A percentile compares a stretch with the other conserved stretches of the same genome.
phyloP scores from a whole-genome alignment of 2,888 invertebrate species.

The Biston betularia region DNA sequence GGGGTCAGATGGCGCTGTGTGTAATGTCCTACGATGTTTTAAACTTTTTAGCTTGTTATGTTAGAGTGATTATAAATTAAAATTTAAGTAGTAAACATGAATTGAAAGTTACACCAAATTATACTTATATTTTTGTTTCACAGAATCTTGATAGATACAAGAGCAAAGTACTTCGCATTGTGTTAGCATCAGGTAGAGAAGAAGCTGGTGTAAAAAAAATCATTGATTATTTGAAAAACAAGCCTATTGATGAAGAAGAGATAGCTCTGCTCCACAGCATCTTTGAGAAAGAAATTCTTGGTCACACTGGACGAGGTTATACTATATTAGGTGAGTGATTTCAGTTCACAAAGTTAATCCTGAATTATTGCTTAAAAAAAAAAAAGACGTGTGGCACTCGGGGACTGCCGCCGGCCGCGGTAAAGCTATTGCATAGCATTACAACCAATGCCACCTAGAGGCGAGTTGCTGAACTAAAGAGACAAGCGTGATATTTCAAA shows the following conservation, averaged over 20 bases:
- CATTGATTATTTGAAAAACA: constrained; percentile 61
- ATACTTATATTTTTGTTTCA: constrained; percentile 15
- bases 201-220: constrained; percentile 70
- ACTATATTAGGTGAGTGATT: constrained; percentile 72
- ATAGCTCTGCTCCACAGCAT: constrained; percentile 78
- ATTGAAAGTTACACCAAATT: no score
- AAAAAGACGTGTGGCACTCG: no score
- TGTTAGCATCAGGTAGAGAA: constrained; percentile 85
- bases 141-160: constrained; percentile 62
- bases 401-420: no score
- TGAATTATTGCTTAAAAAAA: neutral
- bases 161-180: constrained; percentile 73
- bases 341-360: neutral
- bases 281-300: constrained; percentile 77
- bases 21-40: no score
- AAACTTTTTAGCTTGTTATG: no score
- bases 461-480: no score
- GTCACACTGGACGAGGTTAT: constrained; percentile 89
- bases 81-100: no score
- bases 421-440: no score
- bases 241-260: constrained; percentile 79
- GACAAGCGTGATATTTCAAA: no score
- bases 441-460: no score
- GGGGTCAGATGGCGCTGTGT: no score
- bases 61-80: no score